These are phyloP conservation scores for Apomyelois bistriatella DNA, from an alignment of 2,888 invertebrate genomes.

Conservation along the genomic window DNA sequence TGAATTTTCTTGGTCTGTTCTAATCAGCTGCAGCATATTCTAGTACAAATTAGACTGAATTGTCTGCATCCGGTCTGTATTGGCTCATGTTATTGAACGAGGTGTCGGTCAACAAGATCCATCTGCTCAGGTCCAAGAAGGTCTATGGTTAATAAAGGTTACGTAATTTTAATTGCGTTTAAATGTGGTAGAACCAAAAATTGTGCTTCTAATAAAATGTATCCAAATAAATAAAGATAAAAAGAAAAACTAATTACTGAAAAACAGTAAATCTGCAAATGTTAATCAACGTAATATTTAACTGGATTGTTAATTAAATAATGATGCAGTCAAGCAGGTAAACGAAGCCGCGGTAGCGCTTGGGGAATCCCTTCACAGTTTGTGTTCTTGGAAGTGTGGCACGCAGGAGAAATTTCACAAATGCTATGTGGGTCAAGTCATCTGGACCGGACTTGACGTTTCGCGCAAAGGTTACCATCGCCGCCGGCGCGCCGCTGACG, in stretches of 20 bases:
- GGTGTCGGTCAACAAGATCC: conserved; percentile 67
- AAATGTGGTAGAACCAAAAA: too few relatives aligned
- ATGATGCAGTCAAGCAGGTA: conserved; percentile 29
- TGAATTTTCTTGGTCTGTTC: conserved; percentile 11
- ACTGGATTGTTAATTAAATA: conserved; percentile 1
- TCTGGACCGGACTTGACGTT: conserved; percentile 77
- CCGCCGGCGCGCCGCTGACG: conserved; percentile 46
- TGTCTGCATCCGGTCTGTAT: conserved; percentile 70
- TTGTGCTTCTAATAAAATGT: too few relatives aligned
- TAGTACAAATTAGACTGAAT: conserved; percentile 66
- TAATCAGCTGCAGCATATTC: conserved; percentile 32
- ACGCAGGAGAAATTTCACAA: conserved; percentile 76
- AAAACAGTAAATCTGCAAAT: too few relatives aligned
- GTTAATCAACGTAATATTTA: not conserved
- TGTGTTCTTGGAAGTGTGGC: conserved; percentile 62
- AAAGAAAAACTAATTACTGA: too few relatives aligned
- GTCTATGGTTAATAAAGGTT: conserved; percentile 44
- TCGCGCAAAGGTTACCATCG: conserved; percentile 73
- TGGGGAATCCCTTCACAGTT: conserved; percentile 60
- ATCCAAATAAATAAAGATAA: too few relatives aligned
- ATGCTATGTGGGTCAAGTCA: conserved; percentile 73
- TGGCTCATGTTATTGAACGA: conserved; percentile 52
- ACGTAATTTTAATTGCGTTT: conserved; percentile 38
- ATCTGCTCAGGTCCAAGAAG: conserved; percentile 59
- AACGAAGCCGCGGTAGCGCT: conserved; percentile 29